phyloP scores from a whole-genome alignment of 2,113 vertebrate species.

The Centropus unirufus region DNA sequence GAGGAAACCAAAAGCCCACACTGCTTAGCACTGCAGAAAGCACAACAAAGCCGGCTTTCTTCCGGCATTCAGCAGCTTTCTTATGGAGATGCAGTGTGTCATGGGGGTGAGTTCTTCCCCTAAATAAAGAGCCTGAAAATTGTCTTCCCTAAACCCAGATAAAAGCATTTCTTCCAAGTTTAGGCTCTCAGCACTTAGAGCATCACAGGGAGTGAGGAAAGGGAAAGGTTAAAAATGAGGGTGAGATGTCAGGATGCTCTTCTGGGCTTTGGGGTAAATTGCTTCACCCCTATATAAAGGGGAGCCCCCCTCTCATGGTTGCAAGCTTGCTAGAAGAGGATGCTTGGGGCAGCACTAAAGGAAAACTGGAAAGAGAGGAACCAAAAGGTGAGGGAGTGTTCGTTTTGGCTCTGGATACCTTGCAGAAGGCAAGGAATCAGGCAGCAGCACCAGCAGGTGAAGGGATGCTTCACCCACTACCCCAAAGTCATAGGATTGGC shows the following conservation, averaged over 20 bases:
- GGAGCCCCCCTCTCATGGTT: not conserved
- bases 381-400: not conserved
- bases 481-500: not conserved
- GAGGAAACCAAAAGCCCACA: conserved; percentile 77
- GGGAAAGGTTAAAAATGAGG: not conserved
- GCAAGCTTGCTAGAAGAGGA: not conserved
- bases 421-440: not conserved
- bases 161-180: not conserved
- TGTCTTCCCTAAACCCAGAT: not conserved
- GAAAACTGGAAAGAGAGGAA: not conserved
- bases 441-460: not conserved
- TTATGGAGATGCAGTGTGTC: conserved; percentile 72
- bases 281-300: not conserved
- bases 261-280: not conserved
- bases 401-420: not conserved
- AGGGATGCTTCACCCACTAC: not conserved
- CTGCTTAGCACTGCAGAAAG: conserved; percentile 75
- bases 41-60: conserved; percentile 79
- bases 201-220: not conserved
- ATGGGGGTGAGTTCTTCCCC: conserved; percentile 53
- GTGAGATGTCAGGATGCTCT: not conserved
- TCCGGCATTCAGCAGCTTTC: conserved; percentile 71
- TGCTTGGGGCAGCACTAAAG: not conserved
- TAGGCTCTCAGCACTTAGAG: not conserved
- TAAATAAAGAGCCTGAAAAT: not conserved